Conservation (phyloP, 2,888 invertebrate genomes). For the Drosophila birchii region DNA sequence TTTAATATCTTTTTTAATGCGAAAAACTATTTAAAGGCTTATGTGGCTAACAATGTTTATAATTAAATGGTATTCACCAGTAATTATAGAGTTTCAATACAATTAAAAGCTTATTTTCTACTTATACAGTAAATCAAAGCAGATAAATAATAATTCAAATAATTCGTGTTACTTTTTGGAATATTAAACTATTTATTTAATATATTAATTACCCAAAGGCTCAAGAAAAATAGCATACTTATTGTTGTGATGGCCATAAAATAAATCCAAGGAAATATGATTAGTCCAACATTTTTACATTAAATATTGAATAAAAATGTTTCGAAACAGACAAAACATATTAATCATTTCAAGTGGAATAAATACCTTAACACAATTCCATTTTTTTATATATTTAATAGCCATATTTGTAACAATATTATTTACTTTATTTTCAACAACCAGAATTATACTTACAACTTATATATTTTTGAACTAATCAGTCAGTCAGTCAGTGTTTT, state of each 20-base stretch:
- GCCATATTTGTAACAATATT: background rate
- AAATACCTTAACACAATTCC: too few relatives aligned
- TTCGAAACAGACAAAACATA: background rate
- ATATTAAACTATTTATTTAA: background rate
- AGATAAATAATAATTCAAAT: background rate
- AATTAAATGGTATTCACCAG: background rate
- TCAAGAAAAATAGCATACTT: background rate
- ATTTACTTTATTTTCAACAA: background rate
- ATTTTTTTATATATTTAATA: background rate
- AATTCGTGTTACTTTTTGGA: background rate
- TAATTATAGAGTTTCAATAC: background rate
- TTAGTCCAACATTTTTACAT: background rate
- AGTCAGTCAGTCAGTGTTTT: conserved; percentile 6
- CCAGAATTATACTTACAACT: background rate
- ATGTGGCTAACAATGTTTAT: background rate
- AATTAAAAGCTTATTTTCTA: background rate
- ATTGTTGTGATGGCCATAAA: conserved; percentile 3
- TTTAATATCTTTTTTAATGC: background rate
- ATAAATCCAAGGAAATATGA: background rate
- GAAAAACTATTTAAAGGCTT: background rate
- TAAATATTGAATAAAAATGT: background rate
- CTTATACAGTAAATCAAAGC: background rate
- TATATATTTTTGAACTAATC: conserved; percentile 14
- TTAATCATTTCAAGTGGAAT: background rate
- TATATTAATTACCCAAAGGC: background rate